These are phyloP conservation scores for Morone saxatilis DNA, from an alignment of 2,113 vertebrate genomes.

Conservation along the genomic window DNA sequence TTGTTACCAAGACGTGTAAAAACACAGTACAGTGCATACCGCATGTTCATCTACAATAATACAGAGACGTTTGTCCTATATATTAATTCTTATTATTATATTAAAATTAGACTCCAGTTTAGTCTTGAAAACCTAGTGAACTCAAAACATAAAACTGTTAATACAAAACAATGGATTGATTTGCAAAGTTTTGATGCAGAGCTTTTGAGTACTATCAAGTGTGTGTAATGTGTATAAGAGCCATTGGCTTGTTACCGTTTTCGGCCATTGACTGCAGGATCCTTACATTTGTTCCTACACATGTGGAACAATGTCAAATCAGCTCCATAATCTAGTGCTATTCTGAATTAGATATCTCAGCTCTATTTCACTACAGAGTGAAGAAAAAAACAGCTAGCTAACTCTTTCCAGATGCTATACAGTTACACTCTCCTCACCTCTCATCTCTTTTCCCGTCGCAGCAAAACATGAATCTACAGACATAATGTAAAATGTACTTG, in stretches of 20 bases:
- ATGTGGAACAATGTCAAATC: background rate
- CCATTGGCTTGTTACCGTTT: background rate
- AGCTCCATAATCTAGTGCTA: background rate
- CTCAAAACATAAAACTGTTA: too few species aligned
- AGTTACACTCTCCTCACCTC: conserved; percentile 9
- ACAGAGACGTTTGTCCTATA: background rate
- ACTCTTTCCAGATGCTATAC: conserved; percentile 72
- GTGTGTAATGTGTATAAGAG: background rate
- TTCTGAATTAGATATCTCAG: background rate
- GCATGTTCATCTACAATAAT: background rate
- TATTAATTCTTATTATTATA: too few species aligned
- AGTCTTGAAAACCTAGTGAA: too few species aligned
- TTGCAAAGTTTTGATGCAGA: background rate
- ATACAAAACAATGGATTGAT: too few species aligned
- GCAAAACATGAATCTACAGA: background rate
- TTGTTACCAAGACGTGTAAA: background rate
- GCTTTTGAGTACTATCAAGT: background rate
- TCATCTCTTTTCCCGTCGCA: background rate
- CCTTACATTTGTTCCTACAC: background rate
- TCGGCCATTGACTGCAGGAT: background rate
- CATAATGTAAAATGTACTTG: background rate
- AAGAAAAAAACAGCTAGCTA: conserved; percentile 30
- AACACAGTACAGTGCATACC: background rate
- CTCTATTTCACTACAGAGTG: background rate
- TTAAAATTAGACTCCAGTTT: too few species aligned